Evolutionary conservation across 1,140 invertebrate genomes (phyloP).

Genomic region (Listronotus bonariensis): DNA sequence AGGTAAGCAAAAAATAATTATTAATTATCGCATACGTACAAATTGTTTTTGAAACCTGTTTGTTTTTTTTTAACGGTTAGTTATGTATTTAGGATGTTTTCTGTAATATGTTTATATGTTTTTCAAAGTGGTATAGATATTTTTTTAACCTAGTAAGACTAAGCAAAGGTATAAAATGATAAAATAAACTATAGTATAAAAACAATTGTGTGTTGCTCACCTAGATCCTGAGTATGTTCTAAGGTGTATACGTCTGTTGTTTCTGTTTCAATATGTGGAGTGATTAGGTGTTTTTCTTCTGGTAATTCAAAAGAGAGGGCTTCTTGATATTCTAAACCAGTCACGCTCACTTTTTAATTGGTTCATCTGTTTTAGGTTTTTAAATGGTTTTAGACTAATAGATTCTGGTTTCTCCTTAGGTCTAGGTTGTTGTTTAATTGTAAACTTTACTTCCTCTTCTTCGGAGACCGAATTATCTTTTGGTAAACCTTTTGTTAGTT

Average conservation of each 20-base stretch:
- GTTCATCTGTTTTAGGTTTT: constrained; percentile 23
- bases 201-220: constrained; percentile 37
- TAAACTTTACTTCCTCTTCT: constrained; percentile 19
- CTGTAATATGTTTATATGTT: neutral
- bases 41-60: too few relatives aligned
- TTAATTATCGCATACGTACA: too few relatives aligned
- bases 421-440: constrained; percentile 39
- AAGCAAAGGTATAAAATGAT: neutral
- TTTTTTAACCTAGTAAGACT: neutral
- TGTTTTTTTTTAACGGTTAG: too few relatives aligned
- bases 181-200: constrained; percentile 3
- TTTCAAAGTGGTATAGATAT: neutral
- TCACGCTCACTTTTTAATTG: constrained; percentile 12
- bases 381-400: constrained; percentile 39
- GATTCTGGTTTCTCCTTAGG: constrained; percentile 23
- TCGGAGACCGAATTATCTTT: constrained; percentile 25
- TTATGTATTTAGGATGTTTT: too few relatives aligned
- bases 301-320: constrained; percentile 28
- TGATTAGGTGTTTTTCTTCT: constrained; percentile 25
- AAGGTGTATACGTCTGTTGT: constrained; percentile 43
- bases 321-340: constrained; percentile 20
- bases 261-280: constrained; percentile 31
- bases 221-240: constrained; percentile 43
- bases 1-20: too few relatives aligned
- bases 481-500: constrained; percentile 36